phyloP scores from a whole-genome alignment of 35 echinoderm and acorn worm species.

The Heliocidaris erythrogramma region DNA sequence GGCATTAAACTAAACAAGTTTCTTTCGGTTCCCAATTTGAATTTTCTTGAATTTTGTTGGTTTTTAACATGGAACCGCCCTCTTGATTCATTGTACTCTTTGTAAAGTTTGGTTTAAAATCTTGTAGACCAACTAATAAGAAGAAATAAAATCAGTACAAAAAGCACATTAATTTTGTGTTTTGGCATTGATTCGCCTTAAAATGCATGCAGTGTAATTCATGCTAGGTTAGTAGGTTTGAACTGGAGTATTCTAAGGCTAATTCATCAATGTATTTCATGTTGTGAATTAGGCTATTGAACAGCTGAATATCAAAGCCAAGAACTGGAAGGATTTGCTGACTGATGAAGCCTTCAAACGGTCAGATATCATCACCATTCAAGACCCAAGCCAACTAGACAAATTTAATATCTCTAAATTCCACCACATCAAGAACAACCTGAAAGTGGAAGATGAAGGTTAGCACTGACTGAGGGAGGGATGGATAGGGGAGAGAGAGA shows the following conservation, averaged over 20 bases:
- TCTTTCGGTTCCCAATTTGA: too few species aligned
- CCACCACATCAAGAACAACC: conserved; percentile 94
- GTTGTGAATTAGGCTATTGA: conserved; percentile 76
- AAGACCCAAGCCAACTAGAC: conserved; percentile 89
- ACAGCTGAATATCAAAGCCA: conserved; percentile 92
- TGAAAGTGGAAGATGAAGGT: conserved; percentile 86
- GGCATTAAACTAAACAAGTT: too few species aligned
- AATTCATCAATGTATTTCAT: background rate
- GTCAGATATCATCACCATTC: conserved; percentile 90
- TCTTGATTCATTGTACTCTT: too few species aligned
- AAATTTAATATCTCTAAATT: conserved; percentile 96
- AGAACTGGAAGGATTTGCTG: conserved; percentile 92
- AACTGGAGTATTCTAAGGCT: background rate
- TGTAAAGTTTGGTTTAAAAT: too few species aligned
- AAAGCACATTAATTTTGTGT: too few species aligned
- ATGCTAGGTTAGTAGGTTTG: too few species aligned
- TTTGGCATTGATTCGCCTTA: too few species aligned
- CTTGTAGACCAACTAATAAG: too few species aligned
- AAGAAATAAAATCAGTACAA: too few species aligned
- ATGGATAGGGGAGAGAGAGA: background rate
- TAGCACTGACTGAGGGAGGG: background rate
- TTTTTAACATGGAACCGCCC: too few species aligned
- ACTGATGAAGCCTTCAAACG: conserved; percentile 81
- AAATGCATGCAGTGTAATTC: too few species aligned
- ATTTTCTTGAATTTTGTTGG: too few species aligned